Evolutionary conservation across 2,797 vertebrate species (phyloP), one percentile per base, ranked within the genome.

Genomic region (Vespertilio murinus): DNA sequence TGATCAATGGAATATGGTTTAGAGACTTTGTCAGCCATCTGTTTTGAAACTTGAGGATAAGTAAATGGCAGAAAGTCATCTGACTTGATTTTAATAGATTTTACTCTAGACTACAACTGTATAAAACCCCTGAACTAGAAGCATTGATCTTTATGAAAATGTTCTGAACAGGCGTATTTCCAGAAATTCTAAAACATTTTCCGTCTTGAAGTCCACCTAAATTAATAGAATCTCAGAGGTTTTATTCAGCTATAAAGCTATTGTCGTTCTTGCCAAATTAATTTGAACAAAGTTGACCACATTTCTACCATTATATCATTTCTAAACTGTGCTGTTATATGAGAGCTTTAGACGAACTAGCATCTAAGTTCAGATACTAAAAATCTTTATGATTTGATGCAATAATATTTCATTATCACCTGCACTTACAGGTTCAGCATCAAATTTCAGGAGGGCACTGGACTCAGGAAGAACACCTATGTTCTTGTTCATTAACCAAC

Each of bases 301-400:
- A 83, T 22, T 83, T 59, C 49, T 83, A 83, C 61, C 11, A 83
- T 88, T 45, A 40, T 52, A 61, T 40, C 65, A 88, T 88, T 47
- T 88, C 3, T 49, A 61, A 61, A 11, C 81, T 80, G 0, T 45
- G 74, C 1, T 87, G 25, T 64, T 88, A 70, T 18, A 52, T 84
- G 8, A 61, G 65, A 78, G 2, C 40, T 74, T 65, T 49, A 30
- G 93, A 77, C 9, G 81, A 82, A 77, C 49, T 22, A n/a, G 33
- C 56, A 94, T 74, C 56, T 83, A 79, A 82, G 22, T 69, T 88
- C 30, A 79, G 45, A 84, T 49, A 59, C 49, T 69, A 95, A 91
- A 88, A 88, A 49, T 67, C 40, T 78, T 45, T 28, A 84, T 88
- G 33, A 73, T 69, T 22, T 88, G 65, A 88, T 65, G 5, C 6